Evolutionary conservation across 2,113 vertebrate genomes (phyloP), one percentile per base, ranked within the genome.

Genomic region (Scytalopus superciliaris): DNA sequence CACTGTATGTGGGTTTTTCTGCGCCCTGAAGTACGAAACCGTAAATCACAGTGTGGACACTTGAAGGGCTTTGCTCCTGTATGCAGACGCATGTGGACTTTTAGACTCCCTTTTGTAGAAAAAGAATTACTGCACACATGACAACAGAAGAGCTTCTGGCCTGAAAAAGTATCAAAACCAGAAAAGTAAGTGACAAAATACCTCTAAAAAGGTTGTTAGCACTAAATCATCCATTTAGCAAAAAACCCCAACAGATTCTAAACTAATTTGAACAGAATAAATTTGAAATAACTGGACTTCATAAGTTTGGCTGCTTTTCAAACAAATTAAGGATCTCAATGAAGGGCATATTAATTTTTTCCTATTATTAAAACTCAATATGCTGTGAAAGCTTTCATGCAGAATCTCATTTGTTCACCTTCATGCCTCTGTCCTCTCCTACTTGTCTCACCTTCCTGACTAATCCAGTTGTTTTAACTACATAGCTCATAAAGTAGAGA

Each of bases 1-100:
- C 98, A 98, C 89, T 99, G 99, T 97, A 99, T 99, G 96, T 99
- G 99, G 5, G 99, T 99, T 98, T 99, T 99, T 74, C 99, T 98
- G 56, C 99, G 99, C 19, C 99, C 99, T 0, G 99, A 99, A 2
- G 99, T 99, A 16, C 99, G 99, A 97, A 99, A 99, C 78, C 99
- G 99, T 39, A 99, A 97, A 21, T 99, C 99, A 17, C 99, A 99
- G 96, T 99, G 98, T 1, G 99, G 99, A 73, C 99, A 99, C 84
- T 99, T 99, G 97, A 99, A 99, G 18, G 99, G 99, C 94, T 99
- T 99, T 80, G 99, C 99, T 84, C 99, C 99, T 0, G 99, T 99
- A 93, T 99, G 99, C 68, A 99, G 96, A 5, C 99, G 99, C 99
- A 99, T 99, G 97, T 99, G 99, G 18, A 99, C 99, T 95, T 99